These are phyloP conservation scores for Pseudomyrmex dendroicus DNA, from an alignment of 1,140 invertebrate species.

Conservation along the genomic window DNA sequence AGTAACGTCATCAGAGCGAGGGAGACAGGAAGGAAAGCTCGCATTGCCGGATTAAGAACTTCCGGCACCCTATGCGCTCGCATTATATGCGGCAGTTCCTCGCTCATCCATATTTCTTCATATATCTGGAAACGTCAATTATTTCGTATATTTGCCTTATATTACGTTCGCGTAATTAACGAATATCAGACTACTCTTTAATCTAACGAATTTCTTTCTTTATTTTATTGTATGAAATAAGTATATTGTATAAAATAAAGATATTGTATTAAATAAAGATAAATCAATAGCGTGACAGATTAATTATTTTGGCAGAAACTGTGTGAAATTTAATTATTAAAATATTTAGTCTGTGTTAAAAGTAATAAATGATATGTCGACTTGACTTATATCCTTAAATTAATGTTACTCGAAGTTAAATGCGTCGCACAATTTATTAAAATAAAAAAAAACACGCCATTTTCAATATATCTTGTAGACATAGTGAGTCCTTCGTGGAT, in stretches of 20 bases:
- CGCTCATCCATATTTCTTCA: constrained; percentile 12
- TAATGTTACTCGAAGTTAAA: not conserved
- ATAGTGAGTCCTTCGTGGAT: constrained; percentile 51
- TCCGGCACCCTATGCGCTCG: constrained; percentile 12
- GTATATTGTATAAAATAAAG: not conserved
- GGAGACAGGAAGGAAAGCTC: constrained; percentile 45
- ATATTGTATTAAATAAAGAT: not conserved
- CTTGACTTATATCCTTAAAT: not conserved
- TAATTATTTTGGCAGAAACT: not conserved
- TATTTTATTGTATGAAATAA: not conserved
- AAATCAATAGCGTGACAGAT: constrained; percentile 1
- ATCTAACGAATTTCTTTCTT: not conserved
- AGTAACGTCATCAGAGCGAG: constrained; percentile 36
- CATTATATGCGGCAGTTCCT: constrained; percentile 32
- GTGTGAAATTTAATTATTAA: not conserved
- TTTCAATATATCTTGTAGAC: constrained; percentile 26
- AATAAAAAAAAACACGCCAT: not conserved
- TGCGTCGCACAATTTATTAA: not conserved
- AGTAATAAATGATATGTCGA: not conserved
- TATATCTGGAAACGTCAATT: constrained; percentile 29
- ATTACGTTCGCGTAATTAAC: not conserved
- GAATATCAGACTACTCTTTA: not conserved
- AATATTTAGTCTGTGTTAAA: not conserved
- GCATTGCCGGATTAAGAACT: constrained; percentile 49
- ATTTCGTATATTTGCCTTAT: constrained; percentile 20